phyloP scores from a whole-genome alignment of 2,888 invertebrate species.

The Agrochola lychnidis region DNA sequence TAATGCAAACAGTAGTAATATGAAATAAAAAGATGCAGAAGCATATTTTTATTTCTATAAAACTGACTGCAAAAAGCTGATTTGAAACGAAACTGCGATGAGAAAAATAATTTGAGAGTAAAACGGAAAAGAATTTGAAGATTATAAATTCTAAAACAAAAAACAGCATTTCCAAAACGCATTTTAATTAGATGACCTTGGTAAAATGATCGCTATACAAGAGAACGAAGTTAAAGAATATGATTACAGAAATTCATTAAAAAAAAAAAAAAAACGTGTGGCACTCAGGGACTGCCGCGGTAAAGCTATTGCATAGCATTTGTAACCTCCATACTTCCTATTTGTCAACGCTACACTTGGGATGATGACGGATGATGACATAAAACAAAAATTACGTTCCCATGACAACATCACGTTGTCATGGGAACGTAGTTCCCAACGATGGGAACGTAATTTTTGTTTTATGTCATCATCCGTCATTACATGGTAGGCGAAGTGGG shows the following conservation, averaged over 20 bases:
- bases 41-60: no score
- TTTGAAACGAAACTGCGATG: neutral
- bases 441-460: no score
- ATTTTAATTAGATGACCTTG: neutral
- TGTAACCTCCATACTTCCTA: no score
- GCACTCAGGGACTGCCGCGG: no score
- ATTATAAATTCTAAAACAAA: neutral
- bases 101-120: neutral
- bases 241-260: neutral
- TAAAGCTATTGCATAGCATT: no score
- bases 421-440: no score
- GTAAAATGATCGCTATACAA: neutral
- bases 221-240: neutral
- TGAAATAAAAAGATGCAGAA: neutral
- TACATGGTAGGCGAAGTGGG: no score
- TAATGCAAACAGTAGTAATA: conserved; percentile 16
- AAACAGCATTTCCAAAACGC: neutral
- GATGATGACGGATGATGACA: no score
- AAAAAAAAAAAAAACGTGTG: neutral
- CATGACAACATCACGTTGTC: no score
- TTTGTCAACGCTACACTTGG: no score
- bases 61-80: neutral
- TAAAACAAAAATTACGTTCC: no score
- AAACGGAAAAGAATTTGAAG: neutral
- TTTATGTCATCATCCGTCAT: no score